Conservation (phyloP, 2,113 vertebrate genomes). For the Nibea coibor region DNA sequence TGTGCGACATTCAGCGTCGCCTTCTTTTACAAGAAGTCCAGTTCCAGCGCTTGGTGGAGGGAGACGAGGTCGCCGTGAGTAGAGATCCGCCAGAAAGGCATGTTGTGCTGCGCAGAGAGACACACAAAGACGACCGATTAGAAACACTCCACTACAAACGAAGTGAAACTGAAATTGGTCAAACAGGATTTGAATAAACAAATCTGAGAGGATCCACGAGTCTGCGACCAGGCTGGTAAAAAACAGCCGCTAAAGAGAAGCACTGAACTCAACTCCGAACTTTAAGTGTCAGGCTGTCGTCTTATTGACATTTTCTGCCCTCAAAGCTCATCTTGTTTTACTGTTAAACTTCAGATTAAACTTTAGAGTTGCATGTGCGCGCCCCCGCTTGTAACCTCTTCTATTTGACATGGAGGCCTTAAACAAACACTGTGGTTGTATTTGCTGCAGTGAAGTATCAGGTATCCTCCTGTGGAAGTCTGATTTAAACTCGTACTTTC, state of each 20-base stretch:
- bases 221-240: neutral
- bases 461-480: too few species aligned
- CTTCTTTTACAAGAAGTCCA: constrained; percentile 94
- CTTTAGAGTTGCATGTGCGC: too few species aligned
- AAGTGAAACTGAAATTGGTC: neutral
- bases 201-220: neutral
- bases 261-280: neutral
- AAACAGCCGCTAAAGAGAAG: neutral
- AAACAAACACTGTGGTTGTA: neutral
- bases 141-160: neutral
- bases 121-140: neutral
- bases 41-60: constrained; percentile 95
- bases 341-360: too few species aligned
- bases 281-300: neutral
- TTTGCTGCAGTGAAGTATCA: neutral
- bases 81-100: constrained; percentile 99
- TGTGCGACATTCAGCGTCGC: neutral
- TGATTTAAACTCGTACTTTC: too few species aligned
- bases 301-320: neutral
- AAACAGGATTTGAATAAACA: neutral
- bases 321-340: neutral
- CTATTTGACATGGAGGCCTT: neutral
- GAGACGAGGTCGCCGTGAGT: constrained; percentile 95
- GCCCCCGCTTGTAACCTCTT: neutral
- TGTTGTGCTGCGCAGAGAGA: constrained; percentile 89